Conservation (phyloP, 2,888 invertebrate species). For the Lochmaea crataegi region DNA sequence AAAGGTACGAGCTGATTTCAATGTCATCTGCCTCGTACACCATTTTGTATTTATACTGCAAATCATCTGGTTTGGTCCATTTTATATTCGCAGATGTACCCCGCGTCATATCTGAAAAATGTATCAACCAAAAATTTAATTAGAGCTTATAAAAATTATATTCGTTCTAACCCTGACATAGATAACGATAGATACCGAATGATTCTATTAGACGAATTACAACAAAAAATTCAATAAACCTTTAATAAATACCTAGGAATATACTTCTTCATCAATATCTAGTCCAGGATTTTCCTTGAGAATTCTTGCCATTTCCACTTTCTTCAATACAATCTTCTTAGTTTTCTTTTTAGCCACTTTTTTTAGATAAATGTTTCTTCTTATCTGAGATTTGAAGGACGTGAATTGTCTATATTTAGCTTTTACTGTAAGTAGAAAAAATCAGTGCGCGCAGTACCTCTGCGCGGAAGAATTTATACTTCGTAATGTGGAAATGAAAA, state of each 20-base stretch:
- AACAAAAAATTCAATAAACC: constrained; percentile 31
- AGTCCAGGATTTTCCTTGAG: constrained; percentile 70
- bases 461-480: no score
- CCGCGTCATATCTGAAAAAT: constrained; percentile 69
- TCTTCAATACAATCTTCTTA: constrained; percentile 67
- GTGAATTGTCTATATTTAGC: constrained; percentile 66
- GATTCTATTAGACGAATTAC: constrained; percentile 69
- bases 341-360: constrained; percentile 69
- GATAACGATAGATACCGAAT: constrained; percentile 71
- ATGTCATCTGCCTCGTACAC: constrained; percentile 69
- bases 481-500: no score
- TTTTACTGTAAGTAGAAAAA: constrained; percentile 62
- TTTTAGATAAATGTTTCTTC: constrained; percentile 70
- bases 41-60: constrained; percentile 64
- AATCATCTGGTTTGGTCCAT: constrained; percentile 63
- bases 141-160: neutral
- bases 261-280: constrained; percentile 71
- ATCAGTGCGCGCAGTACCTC: no score
- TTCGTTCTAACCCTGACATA: constrained; percentile 67
- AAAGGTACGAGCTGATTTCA: constrained; percentile 69
- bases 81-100: constrained; percentile 74
- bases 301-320: constrained; percentile 71
- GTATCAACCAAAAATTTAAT: neutral
- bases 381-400: constrained; percentile 72
- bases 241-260: constrained; percentile 68